Percentiles rank a stretch among this genome's conserved stretches.
These are phyloP conservation scores for Centruroides sculpturatus DNA, from an alignment of 1,140 invertebrate genomes.

Conservation along the genomic window DNA sequence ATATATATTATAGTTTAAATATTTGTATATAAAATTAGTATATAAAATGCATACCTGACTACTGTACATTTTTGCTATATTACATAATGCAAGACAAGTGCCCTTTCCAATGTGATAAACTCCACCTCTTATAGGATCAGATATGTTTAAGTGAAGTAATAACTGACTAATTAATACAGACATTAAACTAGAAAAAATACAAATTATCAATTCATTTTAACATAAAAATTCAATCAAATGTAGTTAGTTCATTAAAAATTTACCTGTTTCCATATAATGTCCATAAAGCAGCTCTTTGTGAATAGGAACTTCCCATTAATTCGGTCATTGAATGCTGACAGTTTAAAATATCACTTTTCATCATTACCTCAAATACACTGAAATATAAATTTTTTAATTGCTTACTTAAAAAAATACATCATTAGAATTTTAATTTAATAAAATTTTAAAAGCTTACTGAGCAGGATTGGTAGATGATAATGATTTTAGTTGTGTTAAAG, in stretches of 20 bases:
- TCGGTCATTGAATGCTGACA: conserved; percentile 68
- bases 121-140: conserved; percentile 34
- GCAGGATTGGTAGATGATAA: conserved; percentile 24
- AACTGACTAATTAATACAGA: conserved; percentile 59
- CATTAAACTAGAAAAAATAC: conserved; percentile 33
- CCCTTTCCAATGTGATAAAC: conserved; percentile 49
- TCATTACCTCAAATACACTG: conserved; percentile 50
- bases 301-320: conserved; percentile 56
- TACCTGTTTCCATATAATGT: conserved; percentile 69
- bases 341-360: conserved; percentile 68
- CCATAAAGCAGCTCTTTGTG: conserved; percentile 70
- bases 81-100: conserved; percentile 52
- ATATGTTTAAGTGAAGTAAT: conserved; percentile 53
- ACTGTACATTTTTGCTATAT: conserved; percentile 34
- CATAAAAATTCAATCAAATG: neutral
- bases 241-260: conserved; percentile 2
- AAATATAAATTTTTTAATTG: neutral
- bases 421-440: too few species aligned
- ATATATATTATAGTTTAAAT: too few species aligned
- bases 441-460: conserved; percentile 18
- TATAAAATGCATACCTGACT: too few species aligned
- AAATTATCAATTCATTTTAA: neutral
- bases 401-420: too few species aligned
- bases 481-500: conserved; percentile 36
- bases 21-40: too few species aligned